Percentiles rank a stretch among this genome's conserved stretches.
Evolutionary conservation across 2,113 vertebrate species (phyloP).

Genomic region (Lamprotornis superbus): DNA sequence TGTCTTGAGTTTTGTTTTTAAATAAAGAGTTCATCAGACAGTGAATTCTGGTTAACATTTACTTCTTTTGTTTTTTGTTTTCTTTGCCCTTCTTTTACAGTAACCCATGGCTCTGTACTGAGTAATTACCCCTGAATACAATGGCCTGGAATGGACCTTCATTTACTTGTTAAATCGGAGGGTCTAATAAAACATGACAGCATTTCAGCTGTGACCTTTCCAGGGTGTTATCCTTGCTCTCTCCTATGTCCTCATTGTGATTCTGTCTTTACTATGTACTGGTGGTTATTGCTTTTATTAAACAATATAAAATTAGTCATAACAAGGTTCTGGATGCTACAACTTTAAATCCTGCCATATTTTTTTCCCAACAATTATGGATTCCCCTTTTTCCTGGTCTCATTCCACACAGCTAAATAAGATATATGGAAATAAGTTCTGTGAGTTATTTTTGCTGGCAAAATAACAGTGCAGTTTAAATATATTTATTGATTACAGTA

Average conservation of each 20-base stretch:
- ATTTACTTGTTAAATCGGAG: conserved; percentile 80
- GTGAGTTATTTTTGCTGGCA: conserved; percentile 34
- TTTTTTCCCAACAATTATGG: neutral
- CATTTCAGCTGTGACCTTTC: conserved; percentile 61
- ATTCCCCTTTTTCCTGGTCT: neutral
- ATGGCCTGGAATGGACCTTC: conserved; percentile 83
- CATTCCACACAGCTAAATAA: neutral
- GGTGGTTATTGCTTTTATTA: conserved; percentile 39
- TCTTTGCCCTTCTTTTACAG: conserved; percentile 95
- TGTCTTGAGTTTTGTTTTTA: conserved; percentile 50
- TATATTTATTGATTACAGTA: conserved; percentile 37
- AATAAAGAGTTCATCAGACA: conserved; percentile 60
- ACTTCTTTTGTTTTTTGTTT: conserved; percentile 61
- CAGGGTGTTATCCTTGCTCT: conserved; percentile 43
- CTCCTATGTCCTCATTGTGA: conserved; percentile 13
- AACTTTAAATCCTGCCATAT: neutral
- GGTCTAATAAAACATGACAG: conserved; percentile 75
- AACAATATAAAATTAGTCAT: conserved; percentile 25
- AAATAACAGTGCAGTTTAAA: conserved; percentile 11
- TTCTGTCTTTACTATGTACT: conserved; percentile 25
- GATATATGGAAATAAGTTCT: neutral
- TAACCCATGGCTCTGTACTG: conserved; percentile 99
- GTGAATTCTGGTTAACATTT: conserved; percentile 72
- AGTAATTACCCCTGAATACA: conserved; percentile 87
- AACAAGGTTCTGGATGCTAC: conserved; percentile 24